phyloP scores from a whole-genome alignment of 2,113 vertebrate species.

The Tachycineta bicolor region DNA sequence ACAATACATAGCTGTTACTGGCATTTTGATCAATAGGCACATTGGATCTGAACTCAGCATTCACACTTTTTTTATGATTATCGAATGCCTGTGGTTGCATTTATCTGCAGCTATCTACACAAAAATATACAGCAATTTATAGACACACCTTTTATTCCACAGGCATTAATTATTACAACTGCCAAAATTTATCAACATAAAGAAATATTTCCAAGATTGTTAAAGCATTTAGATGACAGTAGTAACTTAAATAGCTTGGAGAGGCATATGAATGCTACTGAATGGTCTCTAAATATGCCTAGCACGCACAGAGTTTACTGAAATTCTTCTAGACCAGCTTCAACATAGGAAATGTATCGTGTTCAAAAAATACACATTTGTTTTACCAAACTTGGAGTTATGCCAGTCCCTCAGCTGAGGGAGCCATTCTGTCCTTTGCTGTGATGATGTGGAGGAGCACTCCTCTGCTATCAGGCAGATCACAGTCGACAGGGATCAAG shows the following conservation, averaged over 20 bases:
- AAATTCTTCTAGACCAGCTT: background rate
- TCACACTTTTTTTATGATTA: background rate
- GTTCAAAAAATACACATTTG: background rate
- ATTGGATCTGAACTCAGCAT: background rate
- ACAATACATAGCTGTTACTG: background rate
- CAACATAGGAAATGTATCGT: background rate
- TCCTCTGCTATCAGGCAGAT: background rate
- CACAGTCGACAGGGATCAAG: background rate
- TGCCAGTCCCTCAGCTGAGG: background rate
- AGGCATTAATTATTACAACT: background rate
- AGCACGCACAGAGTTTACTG: background rate
- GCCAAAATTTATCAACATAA: background rate
- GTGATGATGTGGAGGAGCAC: accelerated
- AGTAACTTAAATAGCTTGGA: background rate
- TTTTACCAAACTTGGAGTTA: background rate
- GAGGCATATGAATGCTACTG: background rate
- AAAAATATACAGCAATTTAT: background rate
- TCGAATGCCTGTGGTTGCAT: background rate
- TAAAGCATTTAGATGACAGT: background rate
- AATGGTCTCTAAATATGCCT: background rate
- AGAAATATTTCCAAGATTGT: background rate
- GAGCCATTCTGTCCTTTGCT: background rate
- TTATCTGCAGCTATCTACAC: background rate
- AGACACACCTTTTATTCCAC: background rate
- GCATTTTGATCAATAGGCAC: background rate